Evolutionary conservation across 2,888 invertebrate species (phyloP), one percentile per base, ranked within the genome.

Genomic region (Exocentrus adspersus): DNA sequence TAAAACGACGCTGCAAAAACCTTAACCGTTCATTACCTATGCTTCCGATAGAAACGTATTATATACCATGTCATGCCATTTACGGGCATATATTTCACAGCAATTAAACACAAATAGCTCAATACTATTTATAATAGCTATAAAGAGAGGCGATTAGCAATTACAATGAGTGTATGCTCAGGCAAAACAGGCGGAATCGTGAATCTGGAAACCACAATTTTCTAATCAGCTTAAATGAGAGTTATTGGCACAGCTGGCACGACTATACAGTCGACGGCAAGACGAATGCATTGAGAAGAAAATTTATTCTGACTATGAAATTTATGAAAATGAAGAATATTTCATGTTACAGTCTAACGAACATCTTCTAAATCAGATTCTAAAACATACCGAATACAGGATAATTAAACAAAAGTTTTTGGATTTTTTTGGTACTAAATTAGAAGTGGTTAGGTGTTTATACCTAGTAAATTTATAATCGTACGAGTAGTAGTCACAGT

Each of bases 91-190:
- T 43, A 64, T 60, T 68, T 64, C 57, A 59, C 51, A 46, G 63
- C 65, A 68, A 65, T 65, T 63, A 65, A 64, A 63, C 59, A 52
- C 46, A 62, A 65, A 65, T 65, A 64, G 21, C 63, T 59, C 59
- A 28, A 24, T 53, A 50, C 30, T 64, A 67, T 71, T 64, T 71
- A 71, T 62, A 56, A 57, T 65, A 61, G 52, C 65, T 65, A 69
- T 68, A 68, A 68, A 67, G 57, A 30, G 58, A 52, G 58, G 58
- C 63, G 60, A 68, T 69, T 70, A 69, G 65, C 69, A 64, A 66
- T 70, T 66, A 65, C 68, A 72, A 69, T 67, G 53, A 62, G 62
- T 62, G 60, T 37, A 37, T 64, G 60, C 61, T 60, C 57, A 64
- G 60, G 42, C 32, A 32, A 61, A 63, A 64, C 63, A 69, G 61